Conservation (phyloP, 2,888 invertebrate genomes). For the Brenthis ino region DNA sequence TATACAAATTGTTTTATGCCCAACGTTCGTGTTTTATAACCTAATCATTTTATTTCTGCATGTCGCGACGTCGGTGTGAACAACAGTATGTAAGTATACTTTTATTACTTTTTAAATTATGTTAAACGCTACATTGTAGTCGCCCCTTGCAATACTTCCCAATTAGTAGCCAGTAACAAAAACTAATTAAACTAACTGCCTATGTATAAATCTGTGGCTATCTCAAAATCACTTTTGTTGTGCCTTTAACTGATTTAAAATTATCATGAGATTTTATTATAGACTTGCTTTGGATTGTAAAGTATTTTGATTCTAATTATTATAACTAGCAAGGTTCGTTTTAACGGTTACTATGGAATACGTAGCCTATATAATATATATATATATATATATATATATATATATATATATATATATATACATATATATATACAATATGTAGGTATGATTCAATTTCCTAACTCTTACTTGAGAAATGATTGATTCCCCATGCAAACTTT, state of each 20-base stretch:
- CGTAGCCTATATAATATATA: too few species aligned
- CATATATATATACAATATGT: too few species aligned
- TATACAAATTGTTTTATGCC: constrained; percentile 5
- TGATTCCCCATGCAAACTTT: too few species aligned
- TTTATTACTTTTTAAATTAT: constrained; percentile 46
- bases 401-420: too few species aligned
- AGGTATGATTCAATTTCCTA: too few species aligned
- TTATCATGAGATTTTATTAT: not conserved
- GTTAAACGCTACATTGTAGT: constrained; percentile 21
- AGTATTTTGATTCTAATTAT: not conserved
- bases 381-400: too few species aligned
- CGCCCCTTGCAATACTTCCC: constrained; percentile 33
- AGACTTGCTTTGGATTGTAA: not conserved
- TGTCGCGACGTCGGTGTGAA: constrained; percentile 51
- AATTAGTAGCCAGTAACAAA: constrained; percentile 45
- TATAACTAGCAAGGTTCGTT: too few species aligned
- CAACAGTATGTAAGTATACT: constrained; percentile 69
- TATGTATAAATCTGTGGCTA: constrained; percentile 47
- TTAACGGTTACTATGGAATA: too few species aligned
- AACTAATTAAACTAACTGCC: constrained; percentile 48
- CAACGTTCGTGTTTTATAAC: constrained; percentile 32
- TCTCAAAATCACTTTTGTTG: constrained; percentile 43
- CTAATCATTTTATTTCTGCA: constrained; percentile 50
- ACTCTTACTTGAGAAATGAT: too few species aligned
- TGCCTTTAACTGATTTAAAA: constrained; percentile 39